A percentile compares a stretch with the other conserved stretches of the same genome.
phyloP scores from a whole-genome alignment of 2,113 vertebrate species.

The Numida meleagris region DNA sequence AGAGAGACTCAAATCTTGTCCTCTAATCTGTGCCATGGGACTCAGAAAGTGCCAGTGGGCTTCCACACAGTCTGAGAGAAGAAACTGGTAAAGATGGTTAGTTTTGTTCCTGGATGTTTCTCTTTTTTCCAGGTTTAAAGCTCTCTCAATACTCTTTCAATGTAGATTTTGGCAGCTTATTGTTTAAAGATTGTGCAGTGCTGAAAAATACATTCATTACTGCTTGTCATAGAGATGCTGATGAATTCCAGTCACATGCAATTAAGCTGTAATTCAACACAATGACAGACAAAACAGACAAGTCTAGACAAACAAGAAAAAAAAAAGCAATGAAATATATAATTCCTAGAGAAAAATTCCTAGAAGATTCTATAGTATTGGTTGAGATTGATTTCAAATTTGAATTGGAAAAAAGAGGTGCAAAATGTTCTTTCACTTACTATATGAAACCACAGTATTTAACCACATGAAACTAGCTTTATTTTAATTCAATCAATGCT shows the following conservation, averaged over 20 bases:
- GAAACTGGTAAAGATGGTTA: neutral
- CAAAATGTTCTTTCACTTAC: conserved; percentile 5
- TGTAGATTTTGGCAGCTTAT: conserved; percentile 12
- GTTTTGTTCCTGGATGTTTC: neutral
- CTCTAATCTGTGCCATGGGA: neutral
- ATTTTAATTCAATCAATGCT: conserved; percentile 30
- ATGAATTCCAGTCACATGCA: conserved; percentile 57
- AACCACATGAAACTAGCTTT: neutral
- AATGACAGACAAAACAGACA: conserved; percentile 60
- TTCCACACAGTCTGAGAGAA: neutral
- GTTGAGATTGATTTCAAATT: neutral
- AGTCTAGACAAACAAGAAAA: conserved; percentile 59
- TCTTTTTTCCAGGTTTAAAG: conserved; percentile 7
- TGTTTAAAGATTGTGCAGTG: conserved; percentile 34
- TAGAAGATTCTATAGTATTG: neutral
- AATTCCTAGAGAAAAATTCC: conserved; percentile 18
- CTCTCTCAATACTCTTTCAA: neutral
- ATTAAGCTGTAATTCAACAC: conserved; percentile 65
- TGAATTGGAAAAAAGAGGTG: neutral
- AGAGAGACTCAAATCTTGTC: neutral
- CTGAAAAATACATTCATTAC: conserved; percentile 62
- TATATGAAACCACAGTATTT: neutral
- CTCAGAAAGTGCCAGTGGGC: neutral
- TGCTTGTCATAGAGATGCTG: conserved; percentile 18
- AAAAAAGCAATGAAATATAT: neutral